Conservation (phyloP, 2,113 vertebrate genomes). For the Centropristis striata region DNA sequence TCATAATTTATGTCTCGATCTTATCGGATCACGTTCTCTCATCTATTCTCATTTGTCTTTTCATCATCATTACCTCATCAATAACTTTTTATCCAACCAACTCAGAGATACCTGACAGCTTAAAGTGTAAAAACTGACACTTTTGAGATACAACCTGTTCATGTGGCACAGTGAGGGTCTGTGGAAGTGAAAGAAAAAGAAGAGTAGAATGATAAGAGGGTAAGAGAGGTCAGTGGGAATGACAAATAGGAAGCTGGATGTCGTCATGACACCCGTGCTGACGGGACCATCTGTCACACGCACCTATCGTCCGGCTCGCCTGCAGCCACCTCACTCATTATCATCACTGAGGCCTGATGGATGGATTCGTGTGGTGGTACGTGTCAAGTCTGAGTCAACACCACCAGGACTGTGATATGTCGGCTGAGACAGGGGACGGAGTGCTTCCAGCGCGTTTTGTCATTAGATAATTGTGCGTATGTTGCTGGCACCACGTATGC, state of each 20-base stretch:
- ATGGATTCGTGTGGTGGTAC: constrained; percentile 50
- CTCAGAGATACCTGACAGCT: not conserved
- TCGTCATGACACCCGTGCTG: constrained; percentile 27
- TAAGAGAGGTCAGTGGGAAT: constrained; percentile 41
- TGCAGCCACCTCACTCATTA: constrained; percentile 59
- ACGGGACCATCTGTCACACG: constrained; percentile 67
- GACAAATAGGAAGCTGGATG: constrained; percentile 64
- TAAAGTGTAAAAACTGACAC: not conserved
- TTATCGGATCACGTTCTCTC: no score
- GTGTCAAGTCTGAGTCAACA: constrained; percentile 59
- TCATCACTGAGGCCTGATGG: constrained; percentile 60
- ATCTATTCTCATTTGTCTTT: constrained; percentile 1
- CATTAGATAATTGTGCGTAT: constrained; percentile 61
- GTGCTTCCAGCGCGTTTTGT: constrained; percentile 48
- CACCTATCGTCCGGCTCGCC: constrained; percentile 46
- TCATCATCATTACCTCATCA: not conserved
- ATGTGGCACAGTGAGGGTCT: not conserved
- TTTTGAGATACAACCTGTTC: not conserved
- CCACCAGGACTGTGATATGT: constrained; percentile 28
- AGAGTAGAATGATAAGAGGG: constrained; percentile 39
- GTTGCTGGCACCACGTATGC: constrained; percentile 35
- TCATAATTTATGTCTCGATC: not conserved
- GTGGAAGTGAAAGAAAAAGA: not conserved
- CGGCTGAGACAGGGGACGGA: constrained; percentile 39
- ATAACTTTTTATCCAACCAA: not conserved